Conservation (phyloP, 2,113 vertebrate species). For the Morone saxatilis region DNA sequence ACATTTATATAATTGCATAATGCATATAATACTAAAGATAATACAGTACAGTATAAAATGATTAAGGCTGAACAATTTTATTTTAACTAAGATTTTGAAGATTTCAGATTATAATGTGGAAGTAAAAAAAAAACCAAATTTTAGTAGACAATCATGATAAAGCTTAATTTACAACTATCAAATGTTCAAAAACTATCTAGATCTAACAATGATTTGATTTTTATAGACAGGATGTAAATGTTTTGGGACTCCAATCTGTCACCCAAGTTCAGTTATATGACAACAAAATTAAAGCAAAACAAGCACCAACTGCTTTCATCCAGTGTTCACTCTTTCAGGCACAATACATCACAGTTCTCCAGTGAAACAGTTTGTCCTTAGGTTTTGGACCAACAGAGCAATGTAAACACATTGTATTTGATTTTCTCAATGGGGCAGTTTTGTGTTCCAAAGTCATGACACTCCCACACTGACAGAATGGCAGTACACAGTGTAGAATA, state of each 20-base stretch:
- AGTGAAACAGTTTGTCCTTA: constrained; percentile 33
- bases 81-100: constrained; percentile 33
- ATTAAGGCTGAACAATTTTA: constrained; percentile 39
- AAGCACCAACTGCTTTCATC: background rate
- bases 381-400: constrained; percentile 3
- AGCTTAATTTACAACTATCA: constrained; percentile 57
- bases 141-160: constrained; percentile 26
- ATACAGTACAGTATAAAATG: constrained; percentile 45
- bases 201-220: constrained; percentile 35
- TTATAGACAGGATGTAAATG: constrained; percentile 1
- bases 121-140: constrained; percentile 58
- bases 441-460: background rate
- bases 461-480: background rate
- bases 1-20: constrained; percentile 14
- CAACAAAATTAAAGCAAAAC: background rate
- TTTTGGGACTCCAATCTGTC: background rate
- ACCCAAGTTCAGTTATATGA: constrained; percentile 1
- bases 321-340: constrained; percentile 37
- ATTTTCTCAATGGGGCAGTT: constrained; percentile 10
- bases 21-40: constrained; percentile 23
- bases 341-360: constrained; percentile 3
- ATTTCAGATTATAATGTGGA: constrained; percentile 41
- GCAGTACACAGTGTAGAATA: constrained; percentile 8
- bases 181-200: constrained; percentile 35
- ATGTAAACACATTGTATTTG: constrained; percentile 46